These are phyloP conservation scores for Sialia sialis DNA, from an alignment of 2,113 vertebrate species.

Conservation along the genomic window DNA sequence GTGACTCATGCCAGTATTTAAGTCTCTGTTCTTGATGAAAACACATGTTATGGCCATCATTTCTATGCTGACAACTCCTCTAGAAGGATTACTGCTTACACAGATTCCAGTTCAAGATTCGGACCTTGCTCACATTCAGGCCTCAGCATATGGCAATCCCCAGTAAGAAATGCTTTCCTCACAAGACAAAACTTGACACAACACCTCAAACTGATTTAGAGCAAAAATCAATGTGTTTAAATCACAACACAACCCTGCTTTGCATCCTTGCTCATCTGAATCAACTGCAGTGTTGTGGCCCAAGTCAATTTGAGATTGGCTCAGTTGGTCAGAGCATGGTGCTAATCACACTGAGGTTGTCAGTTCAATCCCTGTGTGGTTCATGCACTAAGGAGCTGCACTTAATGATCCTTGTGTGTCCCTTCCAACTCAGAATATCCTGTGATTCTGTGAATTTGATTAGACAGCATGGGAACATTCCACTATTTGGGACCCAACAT, in stretches of 20 bases:
- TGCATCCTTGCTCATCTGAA: not conserved
- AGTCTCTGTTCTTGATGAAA: not conserved
- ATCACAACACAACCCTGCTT: not conserved
- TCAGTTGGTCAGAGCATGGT: not conserved
- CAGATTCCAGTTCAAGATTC: not conserved
- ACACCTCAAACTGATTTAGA: not conserved
- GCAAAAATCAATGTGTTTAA: not conserved
- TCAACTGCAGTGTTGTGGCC: not conserved
- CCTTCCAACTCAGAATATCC: not conserved
- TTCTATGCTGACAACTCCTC: not conserved
- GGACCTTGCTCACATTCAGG: not conserved
- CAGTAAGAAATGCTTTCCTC: not conserved
- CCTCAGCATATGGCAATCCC: not conserved
- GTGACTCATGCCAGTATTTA: not conserved
- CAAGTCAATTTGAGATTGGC: not conserved
- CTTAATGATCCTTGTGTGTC: not conserved
- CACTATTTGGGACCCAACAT: not conserved
- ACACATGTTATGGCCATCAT: not conserved
- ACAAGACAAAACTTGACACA: not conserved
- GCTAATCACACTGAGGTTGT: not conserved
- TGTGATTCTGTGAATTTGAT: not conserved
- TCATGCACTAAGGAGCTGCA: not conserved
- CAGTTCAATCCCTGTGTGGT: too few relatives aligned
- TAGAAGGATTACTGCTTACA: not conserved
- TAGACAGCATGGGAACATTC: accelerated